Base-by-base conservation (phyloP, 2,797 vertebrate genomes). In the Anniella stebbinsi region DNA sequence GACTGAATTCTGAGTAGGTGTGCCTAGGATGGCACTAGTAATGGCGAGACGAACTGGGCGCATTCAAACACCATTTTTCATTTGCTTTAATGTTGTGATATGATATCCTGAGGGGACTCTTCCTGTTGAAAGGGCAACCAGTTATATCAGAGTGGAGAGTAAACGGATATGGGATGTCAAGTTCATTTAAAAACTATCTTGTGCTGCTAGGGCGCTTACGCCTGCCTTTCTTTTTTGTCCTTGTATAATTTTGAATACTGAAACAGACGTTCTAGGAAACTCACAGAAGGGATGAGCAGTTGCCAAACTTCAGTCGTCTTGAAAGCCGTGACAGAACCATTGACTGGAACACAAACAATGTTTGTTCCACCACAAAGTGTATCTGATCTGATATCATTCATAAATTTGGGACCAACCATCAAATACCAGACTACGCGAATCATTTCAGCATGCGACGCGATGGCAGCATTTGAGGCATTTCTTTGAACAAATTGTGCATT, bases 171-270 rank as follows among this genome's bases (percentile, higher is more conserved):
- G 45, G 72, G 63, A 92, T 89, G 83, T 95, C 84, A 88, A 85
- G 87, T 87, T 96, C 87, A 91, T 95, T 96, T 96, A 95, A 85
- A 89, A 96, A 92, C 2, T 41, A 91, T 91, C 48, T 77, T 94
- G 87, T 75, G 75, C 1, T 36, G n/a, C 57, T 81, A 87, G 54
- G 89, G 76, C 90, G 93, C 93, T 95, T 28, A 93, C 21, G 7
- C 21, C 60, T 88, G 28, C 72, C 86, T 86, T 89, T 93, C 93
- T 63, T 80, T 28, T 66, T 30, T 88, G n/a, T 80, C 45, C 77
- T 15, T 91, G 51, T 66, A 41, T 2, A 75, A 13, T 1, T 93
- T 95, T 93, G 87, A 91, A 86, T 78, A 84, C 1, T 33, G 84
- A 84, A 88, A 85, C 91, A 38, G 89, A 87, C 87, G 89, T 89